Evolutionary conservation across 2,797 vertebrate genomes (phyloP), one percentile per base, ranked within the genome.

Genomic region (Eospalax fontanierii): DNA sequence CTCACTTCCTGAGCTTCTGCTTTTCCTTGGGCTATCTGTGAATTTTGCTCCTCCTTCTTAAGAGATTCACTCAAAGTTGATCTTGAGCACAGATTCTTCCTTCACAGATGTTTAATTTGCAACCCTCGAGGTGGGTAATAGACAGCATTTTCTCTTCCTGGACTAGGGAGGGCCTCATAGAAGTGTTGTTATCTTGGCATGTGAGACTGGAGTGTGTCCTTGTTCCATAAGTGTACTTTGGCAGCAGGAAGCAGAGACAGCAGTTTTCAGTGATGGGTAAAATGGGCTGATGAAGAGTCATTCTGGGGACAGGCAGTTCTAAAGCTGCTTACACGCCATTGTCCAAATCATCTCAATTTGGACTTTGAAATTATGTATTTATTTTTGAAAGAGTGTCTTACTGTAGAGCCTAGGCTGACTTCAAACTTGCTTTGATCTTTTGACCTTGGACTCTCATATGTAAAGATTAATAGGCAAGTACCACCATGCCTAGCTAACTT

Each of bases 51-150:
- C 38, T 74, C 61, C n/a, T 96, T 96, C n/a, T 0, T 18, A 84
- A n/a, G 74, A 96, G 80, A 63, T 94, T 96, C 61, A 63, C 61
- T 76, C 40, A 12, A 57, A 95, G 79, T 76, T 96, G 63, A 65
- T 61, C 35, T 0, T 68, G 75, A 95, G 61, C 71, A 61, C 46
- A 57, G 75, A 35, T 63, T 94, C 93, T 92, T 11, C 50, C 24
- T 88, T 96, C 66, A 33, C 90, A 89, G 89, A 78, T 68, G 30
- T 97, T 85, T 66, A 28, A 38, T 57, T 85, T 74, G 50, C 70
- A 91, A 63, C 74, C 87, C 18, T 46, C 68, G 35, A 59, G 21
- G 38, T 35, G 14, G 33, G 10, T 82, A 75, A 66, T 1, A 30
- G 24, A 38, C 4, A 76, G 28, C 61, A 28, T 80, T 94, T 95